These are phyloP conservation scores for Anser brachyrhynchus DNA, from an alignment of 2,113 vertebrate species.

Conservation along the genomic window DNA sequence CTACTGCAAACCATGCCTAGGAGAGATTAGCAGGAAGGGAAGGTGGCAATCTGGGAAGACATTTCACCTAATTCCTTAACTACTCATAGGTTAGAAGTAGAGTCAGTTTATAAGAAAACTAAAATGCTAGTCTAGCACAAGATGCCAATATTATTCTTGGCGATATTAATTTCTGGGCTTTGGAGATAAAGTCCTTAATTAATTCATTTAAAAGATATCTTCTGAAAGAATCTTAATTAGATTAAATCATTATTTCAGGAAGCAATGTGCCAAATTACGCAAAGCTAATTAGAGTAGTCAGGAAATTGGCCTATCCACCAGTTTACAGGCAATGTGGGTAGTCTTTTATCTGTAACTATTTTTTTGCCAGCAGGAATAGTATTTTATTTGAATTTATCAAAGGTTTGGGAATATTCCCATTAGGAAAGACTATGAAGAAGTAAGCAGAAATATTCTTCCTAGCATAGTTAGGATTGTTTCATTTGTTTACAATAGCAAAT, in stretches of 20 bases:
- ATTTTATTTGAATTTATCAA: constrained; percentile 42
- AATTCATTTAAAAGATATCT: constrained; percentile 40
- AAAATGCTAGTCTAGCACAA: not conserved
- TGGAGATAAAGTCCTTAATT: constrained; percentile 49
- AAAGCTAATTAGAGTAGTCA: constrained; percentile 34
- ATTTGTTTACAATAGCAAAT: not conserved
- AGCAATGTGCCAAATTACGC: constrained; percentile 17
- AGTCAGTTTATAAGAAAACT: not conserved
- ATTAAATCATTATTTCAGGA: constrained; percentile 58
- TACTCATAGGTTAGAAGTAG: not conserved
- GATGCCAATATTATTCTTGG: constrained; percentile 5
- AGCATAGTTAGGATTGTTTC: not conserved
- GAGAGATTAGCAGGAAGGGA: not conserved
- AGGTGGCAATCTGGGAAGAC: not conserved
- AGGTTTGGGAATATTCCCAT: not conserved
- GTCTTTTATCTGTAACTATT: constrained; percentile 38
- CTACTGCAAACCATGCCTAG: not conserved
- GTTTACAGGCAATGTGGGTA: constrained; percentile 1
- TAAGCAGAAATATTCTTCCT: not conserved
- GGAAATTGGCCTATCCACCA: not conserved
- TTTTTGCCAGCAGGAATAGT: constrained; percentile 16
- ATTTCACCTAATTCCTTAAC: not conserved
- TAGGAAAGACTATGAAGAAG: not conserved
- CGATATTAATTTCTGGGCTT: constrained; percentile 39
- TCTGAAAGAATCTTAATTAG: constrained; percentile 47